These are phyloP conservation scores for Cephus spinipes DNA, from an alignment of 2,888 invertebrate species.

Conservation along the genomic window DNA sequence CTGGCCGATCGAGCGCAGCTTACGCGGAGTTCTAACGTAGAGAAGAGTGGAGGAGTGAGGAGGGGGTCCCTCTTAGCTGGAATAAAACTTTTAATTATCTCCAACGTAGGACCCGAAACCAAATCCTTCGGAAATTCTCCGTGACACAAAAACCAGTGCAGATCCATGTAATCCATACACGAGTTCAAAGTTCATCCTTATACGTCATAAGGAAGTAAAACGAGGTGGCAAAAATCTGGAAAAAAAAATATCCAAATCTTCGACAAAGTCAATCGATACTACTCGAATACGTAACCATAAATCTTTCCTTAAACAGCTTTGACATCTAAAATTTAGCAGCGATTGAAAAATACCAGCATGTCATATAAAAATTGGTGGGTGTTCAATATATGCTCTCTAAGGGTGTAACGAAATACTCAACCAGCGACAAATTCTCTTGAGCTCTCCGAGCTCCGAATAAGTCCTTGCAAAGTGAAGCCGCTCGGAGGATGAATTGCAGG, in stretches of 20 bases:
- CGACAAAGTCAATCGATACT: background rate
- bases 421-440: background rate
- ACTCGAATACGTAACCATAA: background rate
- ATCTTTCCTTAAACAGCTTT: background rate
- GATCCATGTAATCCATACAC: background rate
- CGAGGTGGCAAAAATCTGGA: background rate
- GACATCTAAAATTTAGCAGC: background rate
- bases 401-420: background rate
- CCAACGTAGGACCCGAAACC: background rate
- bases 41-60: background rate
- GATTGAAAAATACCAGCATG: background rate
- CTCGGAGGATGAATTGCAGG: background rate
- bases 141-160: background rate
- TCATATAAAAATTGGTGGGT: too few relatives aligned
- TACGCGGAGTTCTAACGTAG: background rate
- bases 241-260: background rate
- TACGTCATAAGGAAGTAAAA: background rate
- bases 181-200: background rate
- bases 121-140: background rate
- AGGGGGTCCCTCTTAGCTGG: constrained; percentile 27
- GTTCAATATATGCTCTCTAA: background rate
- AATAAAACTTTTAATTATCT: background rate
- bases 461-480: background rate
- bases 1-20: constrained; percentile 13
- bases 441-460: background rate